Conservation (phyloP, 2,797 vertebrate species). For the Artibeus lituratus region DNA sequence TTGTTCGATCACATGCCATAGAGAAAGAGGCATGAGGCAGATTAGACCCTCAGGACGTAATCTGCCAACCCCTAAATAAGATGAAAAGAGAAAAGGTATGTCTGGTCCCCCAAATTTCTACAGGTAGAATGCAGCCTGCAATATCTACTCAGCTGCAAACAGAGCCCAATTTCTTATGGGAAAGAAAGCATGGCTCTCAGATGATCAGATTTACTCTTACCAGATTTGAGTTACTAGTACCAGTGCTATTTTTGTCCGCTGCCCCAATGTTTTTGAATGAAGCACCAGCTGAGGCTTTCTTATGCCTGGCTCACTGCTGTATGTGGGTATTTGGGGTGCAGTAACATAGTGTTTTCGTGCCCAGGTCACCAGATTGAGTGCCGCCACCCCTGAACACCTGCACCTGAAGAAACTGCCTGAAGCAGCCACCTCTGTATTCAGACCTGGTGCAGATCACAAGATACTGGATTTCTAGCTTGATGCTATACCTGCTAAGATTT, state of each 20-base stretch:
- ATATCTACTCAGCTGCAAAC: background rate
- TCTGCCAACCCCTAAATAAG: background rate
- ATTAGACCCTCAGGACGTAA: background rate
- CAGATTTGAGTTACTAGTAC: background rate
- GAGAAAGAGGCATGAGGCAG: background rate
- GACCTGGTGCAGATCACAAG: background rate
- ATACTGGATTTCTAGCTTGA: background rate
- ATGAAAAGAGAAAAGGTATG: background rate
- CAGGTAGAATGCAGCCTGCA: background rate
- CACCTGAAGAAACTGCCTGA: background rate
- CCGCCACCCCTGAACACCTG: background rate
- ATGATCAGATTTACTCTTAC: background rate
- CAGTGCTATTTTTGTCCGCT: background rate
- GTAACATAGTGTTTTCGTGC: background rate
- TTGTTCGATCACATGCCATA: background rate
- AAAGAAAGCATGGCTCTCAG: background rate
- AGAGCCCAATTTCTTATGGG: background rate
- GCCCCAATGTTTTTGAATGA: background rate
- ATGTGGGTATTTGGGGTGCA: accelerated
- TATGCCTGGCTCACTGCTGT: background rate
- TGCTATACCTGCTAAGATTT: background rate
- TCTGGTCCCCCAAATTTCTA: background rate
- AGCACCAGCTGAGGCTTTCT: background rate
- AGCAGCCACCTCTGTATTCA: background rate
- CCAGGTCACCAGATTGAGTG: background rate